Evolutionary conservation across 2,113 vertebrate species (phyloP).

Genomic region (Fregata magnificens): DNA sequence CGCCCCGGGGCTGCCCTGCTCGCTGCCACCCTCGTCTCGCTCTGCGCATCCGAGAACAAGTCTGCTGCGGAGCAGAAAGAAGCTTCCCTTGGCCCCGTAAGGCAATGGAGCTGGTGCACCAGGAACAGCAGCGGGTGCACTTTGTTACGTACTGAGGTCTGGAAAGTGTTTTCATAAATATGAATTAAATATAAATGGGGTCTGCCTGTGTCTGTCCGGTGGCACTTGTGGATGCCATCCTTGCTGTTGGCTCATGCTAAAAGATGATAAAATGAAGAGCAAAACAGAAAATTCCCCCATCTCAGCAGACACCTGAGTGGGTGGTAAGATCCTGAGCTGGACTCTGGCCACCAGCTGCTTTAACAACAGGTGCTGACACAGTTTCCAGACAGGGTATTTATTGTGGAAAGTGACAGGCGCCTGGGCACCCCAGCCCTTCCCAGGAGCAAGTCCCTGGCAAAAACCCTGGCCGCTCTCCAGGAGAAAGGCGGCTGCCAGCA

Average conservation of each 20-base stretch:
- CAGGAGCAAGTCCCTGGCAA: not conserved
- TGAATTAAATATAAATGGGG: not conserved
- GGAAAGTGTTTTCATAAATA: conserved; percentile 25
- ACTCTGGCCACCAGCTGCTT: not conserved
- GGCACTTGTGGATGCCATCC: fast-evolving
- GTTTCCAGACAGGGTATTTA: not conserved
- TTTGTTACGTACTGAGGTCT: not conserved
- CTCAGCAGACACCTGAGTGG: no score
- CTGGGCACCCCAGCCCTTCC: not conserved
- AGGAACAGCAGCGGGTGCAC: fast-evolving
- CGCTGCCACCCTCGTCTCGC: fast-evolving
- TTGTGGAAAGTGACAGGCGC: not conserved
- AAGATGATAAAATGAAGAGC: not conserved
- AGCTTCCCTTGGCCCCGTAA: fast-evolving
- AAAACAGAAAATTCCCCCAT: not conserved
- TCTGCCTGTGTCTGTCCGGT: fast-evolving
- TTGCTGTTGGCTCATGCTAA: not conserved
- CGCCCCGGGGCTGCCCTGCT: not conserved
- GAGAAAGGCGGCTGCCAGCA: not conserved
- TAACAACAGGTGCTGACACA: fast-evolving
- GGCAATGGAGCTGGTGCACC: fast-evolving
- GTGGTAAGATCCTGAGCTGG: fast-evolving
- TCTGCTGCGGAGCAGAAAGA: fast-evolving
- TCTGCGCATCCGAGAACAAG: fast-evolving
- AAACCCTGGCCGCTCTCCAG: no score